These are phyloP conservation scores for Drosophila pseudoananassae DNA, from an alignment of 1,140 invertebrate genomes.

Conservation along the genomic window DNA sequence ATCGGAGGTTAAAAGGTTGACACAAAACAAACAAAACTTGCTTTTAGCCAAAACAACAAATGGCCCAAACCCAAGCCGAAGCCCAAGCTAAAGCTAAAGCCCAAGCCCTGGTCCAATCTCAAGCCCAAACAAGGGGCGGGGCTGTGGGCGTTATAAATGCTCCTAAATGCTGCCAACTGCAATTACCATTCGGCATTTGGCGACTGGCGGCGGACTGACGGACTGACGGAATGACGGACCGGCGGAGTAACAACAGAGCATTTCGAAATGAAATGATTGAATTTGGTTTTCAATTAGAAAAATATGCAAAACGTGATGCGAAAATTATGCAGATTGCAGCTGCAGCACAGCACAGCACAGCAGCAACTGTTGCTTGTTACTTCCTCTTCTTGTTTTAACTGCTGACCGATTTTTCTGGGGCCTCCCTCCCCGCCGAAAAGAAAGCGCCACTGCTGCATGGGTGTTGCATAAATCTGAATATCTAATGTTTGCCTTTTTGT, in stretches of 20 bases:
- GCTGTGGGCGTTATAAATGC: slow-evolving; percentile 52
- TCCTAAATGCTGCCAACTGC: slow-evolving; percentile 56
- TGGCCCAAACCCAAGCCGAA: slow-evolving; percentile 3
- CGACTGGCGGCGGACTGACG: slow-evolving; percentile 6
- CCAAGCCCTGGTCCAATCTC: slow-evolving; percentile 12
- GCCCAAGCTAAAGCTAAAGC: slow-evolving; percentile 1
- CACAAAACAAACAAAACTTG: slow-evolving; percentile 52
- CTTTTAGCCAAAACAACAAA: slow-evolving; percentile 43
- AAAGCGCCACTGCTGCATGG: slow-evolving; percentile 38
- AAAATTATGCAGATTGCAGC: slow-evolving; percentile 63
- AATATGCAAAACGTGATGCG: slow-evolving; percentile 61
- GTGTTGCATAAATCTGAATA: slow-evolving; percentile 73
- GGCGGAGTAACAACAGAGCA: slow-evolving; percentile 8
- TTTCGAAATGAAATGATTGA: slow-evolving; percentile 63
- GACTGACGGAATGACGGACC: background rate
- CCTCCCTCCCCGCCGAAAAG: slow-evolving; percentile 33
- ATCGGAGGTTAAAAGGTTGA: slow-evolving; percentile 64
- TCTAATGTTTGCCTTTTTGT: slow-evolving; percentile 62
- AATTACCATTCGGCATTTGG: slow-evolving; percentile 47
- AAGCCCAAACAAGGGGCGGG: slow-evolving; percentile 38
- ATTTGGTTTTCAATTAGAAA: slow-evolving; percentile 65
- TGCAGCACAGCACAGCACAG: slow-evolving; percentile 20
- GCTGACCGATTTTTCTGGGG: slow-evolving; percentile 42
- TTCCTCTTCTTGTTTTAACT: slow-evolving; percentile 41
- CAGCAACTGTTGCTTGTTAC: slow-evolving; percentile 16